Percentiles rank a stretch among this genome's conserved stretches.
Conservation (phyloP, 2,113 vertebrate genomes). For the Apeltes quadracus region DNA sequence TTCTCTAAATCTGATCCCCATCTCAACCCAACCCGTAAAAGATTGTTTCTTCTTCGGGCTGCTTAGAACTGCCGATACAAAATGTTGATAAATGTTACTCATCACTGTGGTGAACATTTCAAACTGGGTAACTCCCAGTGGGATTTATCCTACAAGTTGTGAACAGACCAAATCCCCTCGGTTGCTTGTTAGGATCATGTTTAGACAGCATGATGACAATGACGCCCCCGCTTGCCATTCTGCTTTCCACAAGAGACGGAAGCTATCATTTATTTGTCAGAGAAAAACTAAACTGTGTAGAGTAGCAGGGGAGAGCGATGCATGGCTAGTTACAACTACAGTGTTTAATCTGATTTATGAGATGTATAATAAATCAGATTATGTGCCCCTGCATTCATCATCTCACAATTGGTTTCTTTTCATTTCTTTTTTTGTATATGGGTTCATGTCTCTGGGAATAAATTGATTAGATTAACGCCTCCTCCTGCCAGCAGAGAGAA, state of each 20-base stretch:
- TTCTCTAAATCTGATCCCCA: not conserved
- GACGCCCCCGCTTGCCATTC: not conserved
- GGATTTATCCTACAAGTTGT: conserved; percentile 2
- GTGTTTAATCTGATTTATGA: no score
- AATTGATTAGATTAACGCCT: not conserved
- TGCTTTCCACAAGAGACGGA: conserved; percentile 2
- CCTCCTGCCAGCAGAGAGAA: not conserved
- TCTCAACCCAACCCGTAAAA: not conserved
- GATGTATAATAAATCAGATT: no score
- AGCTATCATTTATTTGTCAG: conserved; percentile 25
- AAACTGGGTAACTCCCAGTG: not conserved
- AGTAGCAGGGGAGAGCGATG: not conserved
- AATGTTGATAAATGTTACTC: not conserved
- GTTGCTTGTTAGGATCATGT: conserved; percentile 6
- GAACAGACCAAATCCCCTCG: conserved; percentile 2
- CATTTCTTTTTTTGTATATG: not conserved
- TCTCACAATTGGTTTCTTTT: not conserved
- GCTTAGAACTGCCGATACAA: not conserved
- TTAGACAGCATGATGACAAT: conserved; percentile 20
- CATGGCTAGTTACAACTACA: not conserved
- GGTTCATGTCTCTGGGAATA: conserved; percentile 11
- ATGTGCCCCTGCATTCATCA: no score
- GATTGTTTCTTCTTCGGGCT: not conserved
- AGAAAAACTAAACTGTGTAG: not conserved
- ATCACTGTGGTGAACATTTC: not conserved